Evolutionary conservation across 2,888 invertebrate genomes (phyloP), one percentile per base, ranked within the genome.

Genomic region (Andrena fulva): DNA sequence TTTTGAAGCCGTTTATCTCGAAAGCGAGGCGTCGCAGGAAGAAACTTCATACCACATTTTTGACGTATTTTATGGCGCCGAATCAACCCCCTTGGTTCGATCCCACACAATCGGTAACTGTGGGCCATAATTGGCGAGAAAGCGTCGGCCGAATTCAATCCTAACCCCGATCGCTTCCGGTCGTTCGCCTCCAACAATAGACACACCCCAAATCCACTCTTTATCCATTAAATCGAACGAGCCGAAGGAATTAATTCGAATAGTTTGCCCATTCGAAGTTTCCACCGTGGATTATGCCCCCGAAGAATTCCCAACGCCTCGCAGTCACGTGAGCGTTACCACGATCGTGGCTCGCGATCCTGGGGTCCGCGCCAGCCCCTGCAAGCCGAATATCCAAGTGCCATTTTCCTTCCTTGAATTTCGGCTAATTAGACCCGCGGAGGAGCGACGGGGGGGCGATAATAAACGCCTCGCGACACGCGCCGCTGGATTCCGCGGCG

Each of bases 401-500:
- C 16, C n/a, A 31, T 60, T 60, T n/a, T 33, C n/a, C 60, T 8
- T 27, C 31, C 29, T 16, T 20, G n/a, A 60, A 60, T 60, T 60
- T 33, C 16, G 60, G 31, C 59, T 29, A 59, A 59, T 59, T 42
- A 54, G 20, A 54, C 54, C n/a, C 20, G 54, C 6, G 60, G 16
- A 60, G n/a, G 31, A 60, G 78, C 72, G 68, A 78, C 78, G 68
- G 68, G 4, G 31, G 10, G 10, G 16, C 27, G 8, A 2, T 64
- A 42, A 64, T 7, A 16, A 42, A 62, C 3, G 66, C 31, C 59
- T 31, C 50, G 42, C 10, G 48, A 64, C 64, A 48, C 42, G 33
- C 52, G 64, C 70, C 56, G 54, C 62, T 56, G 75, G 83, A 82
- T 84, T 74, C 27, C 16, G 2, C 20, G 75, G 66, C 67, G 72